Percentiles rank a stretch among this genome's conserved stretches.
Conservation (phyloP, 2,888 invertebrate species). For the Tenthredo livida region DNA sequence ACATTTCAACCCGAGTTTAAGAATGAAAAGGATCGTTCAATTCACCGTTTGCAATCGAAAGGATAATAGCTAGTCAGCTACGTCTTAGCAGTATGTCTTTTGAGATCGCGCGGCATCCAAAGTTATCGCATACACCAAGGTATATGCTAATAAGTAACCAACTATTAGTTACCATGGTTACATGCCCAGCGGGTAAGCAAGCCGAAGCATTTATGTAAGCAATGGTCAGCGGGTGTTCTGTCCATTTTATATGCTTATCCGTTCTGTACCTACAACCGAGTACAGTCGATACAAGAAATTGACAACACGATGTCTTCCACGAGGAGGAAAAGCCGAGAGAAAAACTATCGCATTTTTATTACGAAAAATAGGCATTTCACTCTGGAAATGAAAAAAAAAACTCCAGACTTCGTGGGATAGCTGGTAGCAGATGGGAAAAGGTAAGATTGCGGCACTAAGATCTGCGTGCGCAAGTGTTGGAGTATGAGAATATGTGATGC, state of each 20-base stretch:
- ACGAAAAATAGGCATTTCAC: background rate
- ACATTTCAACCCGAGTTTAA: background rate
- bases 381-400: background rate
- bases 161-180: slow-evolving; percentile 58
- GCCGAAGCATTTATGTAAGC: slow-evolving; percentile 49
- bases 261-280: background rate
- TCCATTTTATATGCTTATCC: slow-evolving; percentile 31
- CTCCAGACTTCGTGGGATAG: no score
- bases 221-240: slow-evolving; percentile 49
- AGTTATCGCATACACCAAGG: slow-evolving; percentile 64
- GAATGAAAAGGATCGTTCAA: background rate
- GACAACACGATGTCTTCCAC: background rate
- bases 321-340: background rate
- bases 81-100: slow-evolving; percentile 1
- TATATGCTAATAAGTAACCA: slow-evolving; percentile 68
- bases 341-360: background rate
- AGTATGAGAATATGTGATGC: background rate
- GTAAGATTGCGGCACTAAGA: background rate
- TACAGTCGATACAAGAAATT: slow-evolving; percentile 25
- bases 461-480: background rate
- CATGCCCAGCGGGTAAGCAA: slow-evolving; percentile 51
- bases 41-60: background rate
- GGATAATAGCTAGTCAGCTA: background rate
- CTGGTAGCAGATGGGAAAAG: no score
- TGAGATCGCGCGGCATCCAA: slow-evolving; percentile 59